A percentile compares a stretch with the other conserved stretches of the same genome.
phyloP scores from a whole-genome alignment of 2,797 vertebrate genomes.

The Margarornis squamiger region DNA sequence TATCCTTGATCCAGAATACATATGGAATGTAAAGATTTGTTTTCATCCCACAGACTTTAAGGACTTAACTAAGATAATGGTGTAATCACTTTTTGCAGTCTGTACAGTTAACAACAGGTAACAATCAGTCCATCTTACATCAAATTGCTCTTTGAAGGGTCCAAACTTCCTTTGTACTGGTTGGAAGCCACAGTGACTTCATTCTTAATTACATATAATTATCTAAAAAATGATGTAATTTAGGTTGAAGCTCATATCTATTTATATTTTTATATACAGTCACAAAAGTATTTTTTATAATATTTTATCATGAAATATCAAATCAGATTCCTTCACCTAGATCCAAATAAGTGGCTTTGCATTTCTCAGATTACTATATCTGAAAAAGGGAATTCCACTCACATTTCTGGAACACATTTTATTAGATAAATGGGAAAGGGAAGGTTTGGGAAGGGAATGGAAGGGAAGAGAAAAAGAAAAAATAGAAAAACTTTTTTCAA shows the following conservation, averaged over 20 bases:
- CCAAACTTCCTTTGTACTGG: background rate
- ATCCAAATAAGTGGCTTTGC: background rate
- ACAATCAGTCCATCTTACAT: too few species aligned
- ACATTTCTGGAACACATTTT: background rate
- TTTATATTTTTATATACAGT: background rate
- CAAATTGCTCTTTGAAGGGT: background rate
- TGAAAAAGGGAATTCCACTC: background rate
- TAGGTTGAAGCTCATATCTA: background rate
- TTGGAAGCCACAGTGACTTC: background rate
- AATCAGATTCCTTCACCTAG: background rate
- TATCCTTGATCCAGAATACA: background rate
- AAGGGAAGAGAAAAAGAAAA: background rate
- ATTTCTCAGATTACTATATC: background rate
- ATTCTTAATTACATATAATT: background rate
- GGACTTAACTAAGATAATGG: background rate
- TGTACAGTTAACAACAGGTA: background rate
- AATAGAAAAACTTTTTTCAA: rapidly evolving
- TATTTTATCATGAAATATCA: background rate
- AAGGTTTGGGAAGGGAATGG: too few species aligned
- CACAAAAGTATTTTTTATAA: background rate
- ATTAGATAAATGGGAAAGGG: background rate
- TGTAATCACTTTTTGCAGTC: background rate
- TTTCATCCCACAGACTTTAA: background rate
- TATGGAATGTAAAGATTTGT: background rate
- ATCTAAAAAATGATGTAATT: background rate